These are phyloP conservation scores for Geococcyx californianus DNA, from an alignment of 2,113 vertebrate genomes.

Conservation along the genomic window DNA sequence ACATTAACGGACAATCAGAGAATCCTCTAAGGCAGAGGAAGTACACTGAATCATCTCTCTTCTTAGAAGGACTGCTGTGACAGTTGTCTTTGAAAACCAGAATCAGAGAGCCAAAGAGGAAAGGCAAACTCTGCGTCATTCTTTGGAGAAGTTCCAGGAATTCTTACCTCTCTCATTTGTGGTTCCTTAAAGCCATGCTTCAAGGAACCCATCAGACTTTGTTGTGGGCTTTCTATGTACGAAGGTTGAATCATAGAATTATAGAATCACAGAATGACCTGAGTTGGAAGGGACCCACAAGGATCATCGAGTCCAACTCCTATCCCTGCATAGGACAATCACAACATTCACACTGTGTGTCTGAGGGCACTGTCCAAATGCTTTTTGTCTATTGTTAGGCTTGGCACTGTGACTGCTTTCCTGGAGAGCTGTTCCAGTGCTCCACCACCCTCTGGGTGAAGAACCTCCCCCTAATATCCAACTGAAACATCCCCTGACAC, in stretches of 20 bases:
- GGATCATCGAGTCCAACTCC: no score
- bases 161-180: neutral
- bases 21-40: neutral
- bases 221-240: neutral
- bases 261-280: no score
- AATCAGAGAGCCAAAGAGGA: neutral
- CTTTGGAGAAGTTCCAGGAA: slow-evolving; percentile 13
- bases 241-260: neutral
- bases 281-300: no score
- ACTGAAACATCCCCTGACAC: no score
- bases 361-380: no score
- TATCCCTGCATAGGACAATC: no score
- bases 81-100: slow-evolving; percentile 4
- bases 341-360: no score
- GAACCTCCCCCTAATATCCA: no score
- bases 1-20: neutral
- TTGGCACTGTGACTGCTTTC: no score
- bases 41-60: neutral
- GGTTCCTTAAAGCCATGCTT: neutral
- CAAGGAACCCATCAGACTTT: neutral
- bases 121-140: neutral
- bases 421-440: no score
- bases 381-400: no score
- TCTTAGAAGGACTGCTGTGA: slow-evolving; percentile 7
- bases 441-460: no score